Evolutionary conservation across 2,888 invertebrate genomes (phyloP), one percentile per base, ranked within the genome.

Genomic region (Atethmia centrago): DNA sequence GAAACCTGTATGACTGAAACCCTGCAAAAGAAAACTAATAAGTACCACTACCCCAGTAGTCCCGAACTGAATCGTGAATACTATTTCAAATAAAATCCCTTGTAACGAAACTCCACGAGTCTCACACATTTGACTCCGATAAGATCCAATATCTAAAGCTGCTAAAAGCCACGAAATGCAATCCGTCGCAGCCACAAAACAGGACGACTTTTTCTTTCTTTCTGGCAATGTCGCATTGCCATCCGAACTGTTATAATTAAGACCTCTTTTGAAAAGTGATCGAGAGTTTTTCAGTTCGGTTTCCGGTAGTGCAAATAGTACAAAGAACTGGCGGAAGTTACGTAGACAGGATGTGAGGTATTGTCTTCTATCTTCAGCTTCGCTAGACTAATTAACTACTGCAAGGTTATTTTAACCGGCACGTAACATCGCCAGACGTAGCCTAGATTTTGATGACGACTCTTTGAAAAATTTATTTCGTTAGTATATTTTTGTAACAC

Each of bases 221-320:
- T 19, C 45, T 21, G 25, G 36, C 28, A 59, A 59, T 31, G n/a
- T 25, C 40, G n/a, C 45, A 49, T 45, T 53, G 49, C 31, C 56
- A 59, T 62, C 59, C 47, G 55, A 71, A 68, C 75, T 75, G 36
- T 71, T 78, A 73, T 81, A 81, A 83, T 75, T 70, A 80, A 70
- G 77, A 74, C 19, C 40, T 58, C 68, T 73, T 74, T 82, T 82
- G 79, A 82, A 82, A 75, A 71, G 53, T 71, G 80, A 79, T 75
- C 69, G 63, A 62, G 55, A 66, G 71, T 49, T 74, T 81, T 83
- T 80, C 69, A 80, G 84, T 84, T 78, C 64, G 47, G 61, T 70
- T 78, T 75, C 58, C 68, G 69, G 10, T 80, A 74, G 75, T 81
- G 71, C 79, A 71, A 68, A 71, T 73, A 68, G 64, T 31, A 66